These are phyloP conservation scores for Pycnomerus fuliginosus DNA, from an alignment of 2,888 invertebrate genomes.

Conservation along the genomic window DNA sequence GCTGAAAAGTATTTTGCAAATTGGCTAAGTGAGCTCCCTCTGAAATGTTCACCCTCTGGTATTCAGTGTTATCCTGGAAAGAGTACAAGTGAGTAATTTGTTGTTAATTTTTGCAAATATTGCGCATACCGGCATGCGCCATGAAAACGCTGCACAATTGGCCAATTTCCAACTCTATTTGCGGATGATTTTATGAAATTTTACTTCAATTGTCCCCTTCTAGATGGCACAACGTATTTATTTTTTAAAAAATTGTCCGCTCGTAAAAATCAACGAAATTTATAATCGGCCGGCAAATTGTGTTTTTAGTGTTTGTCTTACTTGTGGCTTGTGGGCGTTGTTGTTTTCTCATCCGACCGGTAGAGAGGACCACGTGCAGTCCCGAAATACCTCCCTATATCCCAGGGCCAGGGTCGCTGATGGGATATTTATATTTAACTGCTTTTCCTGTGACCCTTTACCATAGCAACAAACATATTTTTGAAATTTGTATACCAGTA, in stretches of 20 bases:
- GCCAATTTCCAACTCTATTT: conserved; percentile 21
- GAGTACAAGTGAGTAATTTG: conserved; percentile 49
- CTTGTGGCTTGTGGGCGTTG: conserved; percentile 4
- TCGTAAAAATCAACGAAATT: not conserved
- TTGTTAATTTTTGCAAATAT: not conserved
- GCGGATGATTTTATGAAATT: conserved; percentile 6
- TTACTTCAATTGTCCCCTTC: conserved; percentile 1
- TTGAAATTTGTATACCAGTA: conserved; percentile 8
- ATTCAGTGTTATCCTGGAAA: conserved; percentile 49
- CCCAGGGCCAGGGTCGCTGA: conserved; percentile 43
- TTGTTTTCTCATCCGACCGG: conserved; percentile 27
- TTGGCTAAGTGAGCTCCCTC: conserved; percentile 12
- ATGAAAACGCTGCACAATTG: conserved; percentile 10
- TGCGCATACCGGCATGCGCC: not conserved
- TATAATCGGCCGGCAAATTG: not conserved
- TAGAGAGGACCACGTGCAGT: conserved; percentile 33
- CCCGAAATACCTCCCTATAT: conserved; percentile 39
- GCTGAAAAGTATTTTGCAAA: conserved; percentile 19
- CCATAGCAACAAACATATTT: conserved; percentile 29
- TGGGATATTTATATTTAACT: conserved; percentile 33
- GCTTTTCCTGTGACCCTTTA: conserved; percentile 30
- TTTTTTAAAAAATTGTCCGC: too few species aligned
- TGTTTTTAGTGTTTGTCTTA: conserved; percentile 2
- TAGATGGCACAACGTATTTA: conserved; percentile 25
- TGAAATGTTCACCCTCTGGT: conserved; percentile 52